Conservation (phyloP, 2,888 invertebrate genomes). For the Parasteatoda lunata region DNA sequence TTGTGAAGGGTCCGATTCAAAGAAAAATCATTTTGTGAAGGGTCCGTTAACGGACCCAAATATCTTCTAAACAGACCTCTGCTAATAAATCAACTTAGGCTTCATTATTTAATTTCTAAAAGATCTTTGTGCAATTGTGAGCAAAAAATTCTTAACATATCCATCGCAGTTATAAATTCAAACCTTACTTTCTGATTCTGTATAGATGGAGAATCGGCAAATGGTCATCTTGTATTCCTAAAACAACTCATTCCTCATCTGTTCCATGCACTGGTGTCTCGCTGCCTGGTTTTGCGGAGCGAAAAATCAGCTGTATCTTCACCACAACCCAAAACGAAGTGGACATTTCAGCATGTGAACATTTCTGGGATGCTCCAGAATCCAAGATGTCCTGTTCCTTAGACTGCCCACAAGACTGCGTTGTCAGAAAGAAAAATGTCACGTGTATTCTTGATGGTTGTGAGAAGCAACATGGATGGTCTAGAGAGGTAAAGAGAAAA, state of each 20-base stretch:
- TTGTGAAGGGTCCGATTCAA: no score
- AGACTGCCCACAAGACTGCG: slow-evolving; percentile 66
- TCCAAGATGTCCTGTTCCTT: slow-evolving; percentile 42
- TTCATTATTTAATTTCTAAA: not conserved
- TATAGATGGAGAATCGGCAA: slow-evolving; percentile 46
- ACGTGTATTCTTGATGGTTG: slow-evolving; percentile 20
- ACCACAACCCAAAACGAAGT: not conserved
- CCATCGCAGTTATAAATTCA: not conserved
- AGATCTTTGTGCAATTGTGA: not conserved
- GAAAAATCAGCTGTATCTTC: slow-evolving; percentile 41
- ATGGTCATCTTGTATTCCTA: slow-evolving; percentile 44
- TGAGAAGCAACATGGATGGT: slow-evolving; percentile 1
- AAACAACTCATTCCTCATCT: not conserved
- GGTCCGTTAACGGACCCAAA: no score
- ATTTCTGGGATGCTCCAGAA: slow-evolving; percentile 61
- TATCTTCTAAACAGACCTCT: no score
- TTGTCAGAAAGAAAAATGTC: slow-evolving; percentile 22
- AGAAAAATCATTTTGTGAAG: no score
- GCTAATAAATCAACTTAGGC: not conserved
- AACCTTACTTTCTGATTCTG: not conserved
- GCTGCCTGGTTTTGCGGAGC: slow-evolving; percentile 19
- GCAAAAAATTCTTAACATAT: not conserved
- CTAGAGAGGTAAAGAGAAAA: slow-evolving; percentile 19
- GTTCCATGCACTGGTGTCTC: not conserved
- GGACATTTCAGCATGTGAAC: slow-evolving; percentile 48